phyloP scores from a whole-genome alignment of 2,888 invertebrate species.

The Ommatoiulus sabulosus region DNA sequence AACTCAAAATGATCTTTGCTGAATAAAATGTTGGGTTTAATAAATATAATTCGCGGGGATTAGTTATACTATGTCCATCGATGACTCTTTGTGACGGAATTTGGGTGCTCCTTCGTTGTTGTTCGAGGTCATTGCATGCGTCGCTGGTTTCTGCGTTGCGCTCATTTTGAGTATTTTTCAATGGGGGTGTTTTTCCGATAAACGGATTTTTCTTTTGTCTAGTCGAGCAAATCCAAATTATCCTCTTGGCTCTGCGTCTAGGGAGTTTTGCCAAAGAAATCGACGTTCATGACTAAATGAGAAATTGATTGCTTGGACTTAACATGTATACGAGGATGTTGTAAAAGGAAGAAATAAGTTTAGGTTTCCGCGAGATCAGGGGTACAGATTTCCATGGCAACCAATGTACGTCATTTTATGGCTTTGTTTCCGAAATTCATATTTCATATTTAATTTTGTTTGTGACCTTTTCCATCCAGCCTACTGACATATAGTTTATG shows the following conservation, averaged over 20 bases:
- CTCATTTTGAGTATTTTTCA: neutral
- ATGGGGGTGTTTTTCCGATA: neutral
- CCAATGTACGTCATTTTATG: neutral
- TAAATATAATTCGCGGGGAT: too few species aligned
- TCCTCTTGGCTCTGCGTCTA: neutral
- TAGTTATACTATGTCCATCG: too few species aligned
- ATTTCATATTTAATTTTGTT: conserved; percentile 11
- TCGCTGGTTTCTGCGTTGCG: neutral
- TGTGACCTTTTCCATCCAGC: neutral
- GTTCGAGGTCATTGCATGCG: too few species aligned
- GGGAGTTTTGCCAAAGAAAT: conserved; percentile 7
- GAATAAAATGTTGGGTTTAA: too few species aligned
- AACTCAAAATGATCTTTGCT: too few species aligned
- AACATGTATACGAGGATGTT: neutral
- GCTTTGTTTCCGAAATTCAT: neutral
- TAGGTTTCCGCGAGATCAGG: neutral
- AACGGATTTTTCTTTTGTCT: neutral
- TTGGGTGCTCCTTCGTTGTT: too few species aligned
- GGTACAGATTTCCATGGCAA: neutral
- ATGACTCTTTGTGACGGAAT: too few species aligned
- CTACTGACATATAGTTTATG: neutral
- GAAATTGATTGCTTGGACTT: neutral
- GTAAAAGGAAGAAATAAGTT: neutral
- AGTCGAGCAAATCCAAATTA: neutral
- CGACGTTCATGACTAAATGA: conserved; percentile 19